Evolutionary conservation across 2,113 vertebrate species (phyloP), one percentile per base, ranked within the genome.

Genomic region (Nycticebus coucang): DNA sequence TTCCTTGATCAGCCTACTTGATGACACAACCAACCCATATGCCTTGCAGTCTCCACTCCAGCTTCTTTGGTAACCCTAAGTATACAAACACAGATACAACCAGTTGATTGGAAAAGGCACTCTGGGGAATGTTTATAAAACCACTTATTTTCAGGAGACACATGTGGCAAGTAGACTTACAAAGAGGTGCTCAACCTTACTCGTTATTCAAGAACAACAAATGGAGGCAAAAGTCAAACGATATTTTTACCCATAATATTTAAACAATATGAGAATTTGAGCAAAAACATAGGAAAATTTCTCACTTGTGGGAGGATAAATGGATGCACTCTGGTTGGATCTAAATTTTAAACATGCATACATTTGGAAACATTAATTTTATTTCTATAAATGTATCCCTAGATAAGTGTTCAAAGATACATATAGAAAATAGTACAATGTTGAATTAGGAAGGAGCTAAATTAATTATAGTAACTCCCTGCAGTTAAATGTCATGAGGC

Each of bases 321-420:
- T 22, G 75, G 35, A 94, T 94, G 5, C 1, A 94, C 15, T 94
- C 19, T 28, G 85, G 4, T 50, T 72, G 5, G 30, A 78, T 79
- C 30, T 95, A 94, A 93, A 92, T 94, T 85, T 96, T 95, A 88
- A 93, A 94, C 10, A 88, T 41, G 9, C 37, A 81, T 72, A 28
- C 11, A 55, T 87, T 96, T 53, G 74, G 45, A 94, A 83, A 41
- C 5, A 87, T 33, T 59, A 96, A 92, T 72, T 84, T 30, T 33
- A 77, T 87, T 95, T 92, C 33, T 78, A 64, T 92, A 92, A 94
- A 85, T 80, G 4, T 41, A 62, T 64, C 12, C 71, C 79, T 74
- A 82, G 18, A 41, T 62, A 83, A 88, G 21, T 86, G 5, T 64
- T 86, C 74, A 78, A 81, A 90, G 60, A 72, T 50, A 82, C 60